These are phyloP conservation scores for Gymnorhina tibicen DNA, from an alignment of 2,113 vertebrate genomes.

Conservation along the genomic window DNA sequence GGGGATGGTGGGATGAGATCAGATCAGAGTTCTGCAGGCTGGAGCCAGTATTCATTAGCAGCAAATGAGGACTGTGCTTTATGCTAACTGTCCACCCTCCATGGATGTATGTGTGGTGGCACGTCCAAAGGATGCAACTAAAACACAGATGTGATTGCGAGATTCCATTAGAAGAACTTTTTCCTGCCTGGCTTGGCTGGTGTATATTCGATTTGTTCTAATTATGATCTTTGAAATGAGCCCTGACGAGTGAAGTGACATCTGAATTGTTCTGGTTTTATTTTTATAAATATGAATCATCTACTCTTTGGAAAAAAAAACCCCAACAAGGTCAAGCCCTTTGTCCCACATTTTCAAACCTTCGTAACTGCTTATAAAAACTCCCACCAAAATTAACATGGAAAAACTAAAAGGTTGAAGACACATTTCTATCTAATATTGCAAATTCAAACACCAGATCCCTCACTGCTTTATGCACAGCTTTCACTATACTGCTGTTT, in stretches of 20 bases:
- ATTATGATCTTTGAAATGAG: background rate
- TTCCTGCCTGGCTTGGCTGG: background rate
- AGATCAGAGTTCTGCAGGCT: background rate
- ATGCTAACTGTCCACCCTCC: background rate
- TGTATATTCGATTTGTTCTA: constrained; percentile 4
- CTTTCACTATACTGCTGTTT: background rate
- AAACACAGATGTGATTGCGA: background rate
- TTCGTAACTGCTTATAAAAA: background rate
- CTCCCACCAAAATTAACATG: background rate
- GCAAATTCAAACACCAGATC: background rate
- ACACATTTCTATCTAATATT: background rate
- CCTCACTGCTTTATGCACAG: background rate
- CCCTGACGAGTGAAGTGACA: background rate
- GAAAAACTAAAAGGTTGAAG: background rate
- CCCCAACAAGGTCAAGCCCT: background rate
- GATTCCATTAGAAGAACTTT: background rate
- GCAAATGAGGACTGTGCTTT: background rate
- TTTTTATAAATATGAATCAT: constrained; percentile 24
- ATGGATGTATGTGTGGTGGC: background rate
- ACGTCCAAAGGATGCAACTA: background rate
- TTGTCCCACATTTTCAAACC: background rate
- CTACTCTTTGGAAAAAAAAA: background rate
- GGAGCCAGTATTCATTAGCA: background rate
- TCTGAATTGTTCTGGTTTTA: background rate
- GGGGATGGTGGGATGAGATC: background rate